Evolutionary conservation across 2,113 vertebrate genomes (phyloP).

Genomic region (Eira barbara): DNA sequence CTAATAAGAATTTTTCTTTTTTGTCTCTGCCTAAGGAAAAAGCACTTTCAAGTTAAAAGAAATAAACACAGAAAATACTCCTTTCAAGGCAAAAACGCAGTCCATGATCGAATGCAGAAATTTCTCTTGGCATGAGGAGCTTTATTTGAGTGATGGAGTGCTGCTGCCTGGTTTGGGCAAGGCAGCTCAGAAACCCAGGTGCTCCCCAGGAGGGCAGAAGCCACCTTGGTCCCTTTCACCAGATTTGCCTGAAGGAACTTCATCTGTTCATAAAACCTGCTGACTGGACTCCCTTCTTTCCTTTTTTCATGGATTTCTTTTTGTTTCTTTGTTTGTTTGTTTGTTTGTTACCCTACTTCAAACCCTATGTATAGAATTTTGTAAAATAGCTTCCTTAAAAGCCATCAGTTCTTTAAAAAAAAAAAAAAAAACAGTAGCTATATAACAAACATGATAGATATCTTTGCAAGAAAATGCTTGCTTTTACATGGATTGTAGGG

Average conservation of each 20-base stretch:
- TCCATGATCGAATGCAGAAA: background rate
- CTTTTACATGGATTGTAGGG: background rate
- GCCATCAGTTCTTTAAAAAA: background rate
- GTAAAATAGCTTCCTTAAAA: background rate
- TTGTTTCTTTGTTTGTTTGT: no score
- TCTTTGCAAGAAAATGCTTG: background rate
- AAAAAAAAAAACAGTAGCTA: background rate
- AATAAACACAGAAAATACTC: background rate
- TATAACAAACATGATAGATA: background rate
- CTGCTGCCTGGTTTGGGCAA: background rate
- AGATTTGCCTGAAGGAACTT: background rate
- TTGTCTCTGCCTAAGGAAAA: background rate
- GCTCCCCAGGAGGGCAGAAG: background rate
- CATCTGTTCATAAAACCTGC: background rate
- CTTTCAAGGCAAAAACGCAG: conserved; percentile 15
- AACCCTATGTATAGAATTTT: background rate
- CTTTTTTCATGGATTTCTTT: background rate
- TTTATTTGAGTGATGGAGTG: background rate
- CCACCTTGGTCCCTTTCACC: background rate
- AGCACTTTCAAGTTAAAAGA: conserved; percentile 4
- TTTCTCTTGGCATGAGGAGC: background rate
- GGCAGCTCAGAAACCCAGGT: rapidly evolving
- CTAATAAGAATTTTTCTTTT: background rate
- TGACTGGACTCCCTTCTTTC: background rate
- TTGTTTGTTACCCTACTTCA: background rate